Evolutionary conservation across 2,113 vertebrate genomes (phyloP).

Genomic region (Etia nguti): DNA sequence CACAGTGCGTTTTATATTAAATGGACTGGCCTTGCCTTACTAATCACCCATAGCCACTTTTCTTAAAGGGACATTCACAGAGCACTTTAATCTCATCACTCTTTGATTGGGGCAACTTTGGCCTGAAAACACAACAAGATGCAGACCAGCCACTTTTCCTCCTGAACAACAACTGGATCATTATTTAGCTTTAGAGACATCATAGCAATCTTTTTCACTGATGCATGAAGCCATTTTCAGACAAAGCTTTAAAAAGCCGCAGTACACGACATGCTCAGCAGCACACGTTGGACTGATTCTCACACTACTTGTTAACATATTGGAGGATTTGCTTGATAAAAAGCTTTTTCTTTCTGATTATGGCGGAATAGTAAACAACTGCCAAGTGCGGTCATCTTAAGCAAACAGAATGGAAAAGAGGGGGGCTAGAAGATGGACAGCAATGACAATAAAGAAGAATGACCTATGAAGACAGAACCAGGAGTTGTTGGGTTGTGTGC

Average conservation of each 20-base stretch:
- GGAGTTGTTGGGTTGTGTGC: not conserved
- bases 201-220: not conserved
- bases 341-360: not conserved
- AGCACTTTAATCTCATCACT: not conserved
- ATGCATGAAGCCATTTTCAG: not conserved
- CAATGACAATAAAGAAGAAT: not conserved
- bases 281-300: not conserved
- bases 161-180: not conserved
- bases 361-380: not conserved
- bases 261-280: not conserved
- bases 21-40: not conserved
- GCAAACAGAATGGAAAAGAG: not conserved
- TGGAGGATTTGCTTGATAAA: not conserved
- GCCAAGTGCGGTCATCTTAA: accelerated
- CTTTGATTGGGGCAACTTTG: not conserved
- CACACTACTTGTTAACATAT: not conserved
- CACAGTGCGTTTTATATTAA: not conserved
- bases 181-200: not conserved
- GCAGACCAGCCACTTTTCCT: not conserved
- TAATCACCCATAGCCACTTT: not conserved
- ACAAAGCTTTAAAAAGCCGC: not conserved
- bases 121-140: not conserved
- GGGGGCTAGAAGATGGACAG: not conserved
- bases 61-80: not conserved
- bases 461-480: not conserved